Base-by-base conservation (phyloP, 2,797 vertebrate species). In the Nannoperca australis region DNA sequence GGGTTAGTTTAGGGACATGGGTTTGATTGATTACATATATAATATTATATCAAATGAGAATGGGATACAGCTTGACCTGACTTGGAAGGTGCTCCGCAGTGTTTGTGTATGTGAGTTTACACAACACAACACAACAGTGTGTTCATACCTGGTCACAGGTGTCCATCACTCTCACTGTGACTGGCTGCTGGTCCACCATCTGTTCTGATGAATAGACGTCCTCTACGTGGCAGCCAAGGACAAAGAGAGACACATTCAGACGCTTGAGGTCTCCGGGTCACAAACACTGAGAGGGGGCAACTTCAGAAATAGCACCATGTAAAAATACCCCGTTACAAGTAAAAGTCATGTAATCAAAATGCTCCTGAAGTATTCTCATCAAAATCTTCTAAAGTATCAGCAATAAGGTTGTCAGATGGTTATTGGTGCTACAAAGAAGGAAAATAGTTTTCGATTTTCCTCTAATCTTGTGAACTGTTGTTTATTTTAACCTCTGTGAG, bases 131-230 rank as follows among this genome's bases (percentile, higher is more conserved):
- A 20, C 45, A 47, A 20, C 18, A 12, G 36, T 22, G 9, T 62
- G 44, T 47, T 58, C 24, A 56, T 94, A 98, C 97, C 96, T 91
- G 95, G 83, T 99, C 97, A 0, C 97, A 97, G 0, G 97, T 98
- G 90, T 99, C 97, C 97, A 98, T 98, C 86, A 99, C 95, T 85
- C 96, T 97, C 88, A 98, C 88, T 51, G 96, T 91, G 70, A 99
- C 91, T 0, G 94, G 92, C 85, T 97, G 97, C 79, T 97, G 97
- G 91, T 98, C 97, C 83, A 99, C 96, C 4, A 91, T 88, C 93
- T 97, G 97, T 82, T 98, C 97, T 0, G 96, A 97, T 50, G 95
- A 86, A 58, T 97, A 99, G 32, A 96, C 96, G 62, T 98, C 97
- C 86, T 99, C 97, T 99, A 88, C 27, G 94, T 90, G 18, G 86